Evolutionary conservation across 2,888 invertebrate species (phyloP).

Genomic region (Boloria euphrosyne): DNA sequence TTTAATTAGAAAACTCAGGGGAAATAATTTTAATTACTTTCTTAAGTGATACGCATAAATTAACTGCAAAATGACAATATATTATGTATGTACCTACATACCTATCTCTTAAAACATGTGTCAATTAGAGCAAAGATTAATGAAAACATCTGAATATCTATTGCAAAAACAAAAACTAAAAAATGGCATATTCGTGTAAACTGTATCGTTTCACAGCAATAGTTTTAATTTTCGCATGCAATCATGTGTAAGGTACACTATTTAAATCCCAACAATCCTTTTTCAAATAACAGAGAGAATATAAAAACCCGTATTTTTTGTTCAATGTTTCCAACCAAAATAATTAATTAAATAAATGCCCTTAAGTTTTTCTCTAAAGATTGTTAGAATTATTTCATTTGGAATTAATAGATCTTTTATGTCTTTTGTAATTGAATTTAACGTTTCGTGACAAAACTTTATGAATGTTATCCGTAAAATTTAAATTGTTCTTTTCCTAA

Average conservation of each 20-base stretch:
- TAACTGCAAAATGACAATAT: not conserved
- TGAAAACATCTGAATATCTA: too few species aligned
- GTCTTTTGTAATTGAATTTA: not conserved
- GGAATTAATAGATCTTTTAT: conserved; percentile 17
- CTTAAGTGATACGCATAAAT: not conserved
- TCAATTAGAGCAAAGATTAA: not conserved
- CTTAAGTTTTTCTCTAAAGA: conserved; percentile 12
- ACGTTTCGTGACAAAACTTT: not conserved
- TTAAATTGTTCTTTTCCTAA: not conserved
- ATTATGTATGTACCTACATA: too few species aligned
- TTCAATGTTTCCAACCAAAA: not conserved
- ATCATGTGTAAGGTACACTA: conserved; percentile 24
- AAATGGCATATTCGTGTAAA: conserved; percentile 1
- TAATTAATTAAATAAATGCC: conserved; percentile 2
- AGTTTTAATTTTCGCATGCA: conserved; percentile 30
- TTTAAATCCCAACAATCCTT: conserved; percentile 35
- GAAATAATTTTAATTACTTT: not conserved
- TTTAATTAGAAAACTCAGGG: conserved; percentile 7
- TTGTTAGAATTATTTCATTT: conserved; percentile 17
- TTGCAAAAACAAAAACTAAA: too few species aligned
- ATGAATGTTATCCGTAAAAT: not conserved
- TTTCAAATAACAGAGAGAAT: conserved; percentile 7
- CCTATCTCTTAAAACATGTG: not conserved
- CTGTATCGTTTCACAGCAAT: conserved; percentile 8
- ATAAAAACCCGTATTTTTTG: not conserved